phyloP scores from a whole-genome alignment of 2,888 invertebrate genomes.

The Slavum lentiscoides region DNA sequence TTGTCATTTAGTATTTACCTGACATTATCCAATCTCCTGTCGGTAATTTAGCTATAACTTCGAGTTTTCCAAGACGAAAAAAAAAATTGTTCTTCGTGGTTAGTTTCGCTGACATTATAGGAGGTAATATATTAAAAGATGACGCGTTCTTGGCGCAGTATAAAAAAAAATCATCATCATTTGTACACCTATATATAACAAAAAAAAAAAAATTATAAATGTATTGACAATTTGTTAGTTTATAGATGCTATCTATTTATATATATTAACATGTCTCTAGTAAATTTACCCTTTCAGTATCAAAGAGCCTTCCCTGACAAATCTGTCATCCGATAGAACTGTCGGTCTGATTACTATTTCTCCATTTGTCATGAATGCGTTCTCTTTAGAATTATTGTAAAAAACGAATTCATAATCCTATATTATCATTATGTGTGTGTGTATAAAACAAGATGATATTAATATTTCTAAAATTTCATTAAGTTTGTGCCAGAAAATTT shows the following conservation, averaged over 20 bases:
- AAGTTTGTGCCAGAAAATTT: too few species aligned
- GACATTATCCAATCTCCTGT: slow-evolving; percentile 79
- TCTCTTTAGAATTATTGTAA: slow-evolving; percentile 48
- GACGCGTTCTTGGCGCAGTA: slow-evolving; percentile 40
- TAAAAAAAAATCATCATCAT: slow-evolving; percentile 1
- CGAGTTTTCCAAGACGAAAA: slow-evolving; percentile 72
- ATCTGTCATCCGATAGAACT: slow-evolving; percentile 30
- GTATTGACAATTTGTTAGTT: background rate
- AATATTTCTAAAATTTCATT: background rate
- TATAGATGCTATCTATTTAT: background rate
- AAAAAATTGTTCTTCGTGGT: slow-evolving; percentile 68
- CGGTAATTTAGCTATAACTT: slow-evolving; percentile 73
- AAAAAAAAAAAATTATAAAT: background rate
- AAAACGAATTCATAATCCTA: slow-evolving; percentile 54
- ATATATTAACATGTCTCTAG: background rate
- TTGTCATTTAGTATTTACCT: slow-evolving; percentile 61
- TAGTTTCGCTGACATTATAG: slow-evolving; percentile 69
- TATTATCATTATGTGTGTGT: background rate
- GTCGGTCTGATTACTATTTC: slow-evolving; percentile 51
- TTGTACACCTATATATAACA: slow-evolving; percentile 42
- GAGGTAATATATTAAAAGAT: slow-evolving; percentile 67
- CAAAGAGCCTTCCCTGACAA: slow-evolving; percentile 26
- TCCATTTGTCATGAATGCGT: slow-evolving; percentile 41
- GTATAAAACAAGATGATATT: background rate
- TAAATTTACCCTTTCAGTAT: slow-evolving; percentile 17